Percentiles rank a stretch among this genome's conserved stretches.
These are phyloP conservation scores for Troilus luridus DNA, from an alignment of 2,888 invertebrate species.

Conservation along the genomic window DNA sequence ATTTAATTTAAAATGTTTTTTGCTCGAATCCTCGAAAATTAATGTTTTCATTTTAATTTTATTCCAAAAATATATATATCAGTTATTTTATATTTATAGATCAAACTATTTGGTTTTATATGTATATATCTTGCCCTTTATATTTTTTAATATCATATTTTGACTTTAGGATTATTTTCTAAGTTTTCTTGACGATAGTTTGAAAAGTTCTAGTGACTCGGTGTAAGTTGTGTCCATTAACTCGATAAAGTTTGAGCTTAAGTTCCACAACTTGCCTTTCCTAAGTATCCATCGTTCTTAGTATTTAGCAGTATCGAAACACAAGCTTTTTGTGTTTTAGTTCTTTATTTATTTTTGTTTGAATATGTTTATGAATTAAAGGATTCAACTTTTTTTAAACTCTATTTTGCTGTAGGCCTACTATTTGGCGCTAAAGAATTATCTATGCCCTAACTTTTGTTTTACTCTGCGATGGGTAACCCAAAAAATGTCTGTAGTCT, in stretches of 20 bases:
- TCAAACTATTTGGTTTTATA: neutral
- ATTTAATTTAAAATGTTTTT: too few relatives aligned
- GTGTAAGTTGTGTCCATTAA: neutral
- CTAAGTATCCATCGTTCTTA: neutral
- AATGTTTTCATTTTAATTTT: too few relatives aligned
- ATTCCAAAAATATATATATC: too few relatives aligned
- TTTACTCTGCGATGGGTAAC: neutral
- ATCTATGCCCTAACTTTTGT: neutral
- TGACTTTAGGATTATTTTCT: neutral
- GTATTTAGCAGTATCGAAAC: neutral
- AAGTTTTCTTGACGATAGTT: neutral
- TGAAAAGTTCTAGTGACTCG: neutral
- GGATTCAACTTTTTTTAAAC: neutral
- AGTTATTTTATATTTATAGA: neutral
- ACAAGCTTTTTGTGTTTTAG: neutral
- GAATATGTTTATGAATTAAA: neutral
- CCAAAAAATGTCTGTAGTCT: neutral
- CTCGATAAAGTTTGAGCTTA: neutral
- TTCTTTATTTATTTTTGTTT: neutral
- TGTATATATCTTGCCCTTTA: neutral
- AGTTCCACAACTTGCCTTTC: slow-evolving; percentile 13
- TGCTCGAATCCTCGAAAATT: too few relatives aligned
- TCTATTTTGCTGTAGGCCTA: neutral
- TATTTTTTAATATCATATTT: neutral
- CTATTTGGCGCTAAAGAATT: neutral